phyloP scores from a whole-genome alignment of 1,140 invertebrate genomes.

The Pseudobourletiella spinata region DNA sequence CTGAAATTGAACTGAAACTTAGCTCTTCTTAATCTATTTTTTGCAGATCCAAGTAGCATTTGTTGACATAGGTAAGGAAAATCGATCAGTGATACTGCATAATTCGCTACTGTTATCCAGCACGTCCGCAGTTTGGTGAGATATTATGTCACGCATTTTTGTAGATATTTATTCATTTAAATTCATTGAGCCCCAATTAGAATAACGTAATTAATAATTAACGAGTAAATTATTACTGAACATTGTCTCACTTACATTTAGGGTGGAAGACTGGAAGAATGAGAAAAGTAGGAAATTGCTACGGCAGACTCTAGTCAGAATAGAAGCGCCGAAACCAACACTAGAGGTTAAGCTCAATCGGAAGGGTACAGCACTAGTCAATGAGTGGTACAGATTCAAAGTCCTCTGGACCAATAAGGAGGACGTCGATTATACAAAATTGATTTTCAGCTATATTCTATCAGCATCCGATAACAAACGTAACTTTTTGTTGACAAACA shows the following conservation, averaged over 20 bases:
- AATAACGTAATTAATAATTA: too few species aligned
- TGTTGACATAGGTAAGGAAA: constrained; percentile 29
- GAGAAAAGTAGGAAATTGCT: neutral
- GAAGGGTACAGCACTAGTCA: constrained; percentile 31
- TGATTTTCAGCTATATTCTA: constrained; percentile 14
- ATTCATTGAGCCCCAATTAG: too few species aligned
- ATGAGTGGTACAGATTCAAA: constrained; percentile 36
- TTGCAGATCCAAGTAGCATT: constrained; percentile 30
- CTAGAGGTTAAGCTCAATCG: constrained; percentile 16
- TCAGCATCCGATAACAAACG: constrained; percentile 9
- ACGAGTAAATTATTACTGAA: too few species aligned
- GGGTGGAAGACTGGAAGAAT: neutral
- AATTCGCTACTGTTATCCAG: constrained; percentile 11
- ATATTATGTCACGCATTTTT: too few species aligned
- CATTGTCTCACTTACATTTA: too few species aligned
- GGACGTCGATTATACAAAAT: constrained; percentile 9
- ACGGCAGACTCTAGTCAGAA: neutral
- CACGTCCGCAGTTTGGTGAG: constrained; percentile 27
- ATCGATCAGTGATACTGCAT: constrained; percentile 26
- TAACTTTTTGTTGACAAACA: constrained; percentile 16
- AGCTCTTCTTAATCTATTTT: too few species aligned
- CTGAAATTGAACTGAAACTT: constrained; percentile 5
- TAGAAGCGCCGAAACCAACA: constrained; percentile 24
- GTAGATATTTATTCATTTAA: too few species aligned
- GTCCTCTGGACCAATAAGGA: constrained; percentile 34